These are phyloP conservation scores for Tychaedon coryphoeus DNA, from an alignment of 2,113 vertebrate species.

Conservation along the genomic window DNA sequence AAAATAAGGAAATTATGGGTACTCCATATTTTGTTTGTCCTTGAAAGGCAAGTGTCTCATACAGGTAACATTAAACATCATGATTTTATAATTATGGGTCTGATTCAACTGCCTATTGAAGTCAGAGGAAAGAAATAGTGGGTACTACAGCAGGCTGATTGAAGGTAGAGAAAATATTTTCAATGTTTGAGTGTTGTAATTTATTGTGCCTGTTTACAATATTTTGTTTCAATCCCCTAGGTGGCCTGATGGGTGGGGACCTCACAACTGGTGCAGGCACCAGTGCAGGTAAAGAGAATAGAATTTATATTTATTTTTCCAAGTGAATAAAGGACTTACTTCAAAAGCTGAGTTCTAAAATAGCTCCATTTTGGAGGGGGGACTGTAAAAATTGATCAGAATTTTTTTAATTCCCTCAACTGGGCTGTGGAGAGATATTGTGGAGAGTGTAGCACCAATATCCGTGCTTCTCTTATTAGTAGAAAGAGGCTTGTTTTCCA, in stretches of 20 bases:
- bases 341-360: constrained; percentile 6
- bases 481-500: neutral
- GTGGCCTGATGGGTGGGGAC: constrained; percentile 99
- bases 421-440: neutral
- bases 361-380: neutral
- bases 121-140: neutral
- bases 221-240: constrained; percentile 73
- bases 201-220: constrained; percentile 19
- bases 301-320: neutral
- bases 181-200: constrained; percentile 11
- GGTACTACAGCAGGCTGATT: neutral
- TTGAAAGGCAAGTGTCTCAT: constrained; percentile 16
- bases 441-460: neutral
- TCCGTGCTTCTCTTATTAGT: neutral
- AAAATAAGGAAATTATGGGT: neutral
- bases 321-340: constrained; percentile 10
- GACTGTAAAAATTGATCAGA: neutral
- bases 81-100: neutral
- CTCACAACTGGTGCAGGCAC: constrained; percentile 98
- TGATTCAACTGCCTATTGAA: neutral
- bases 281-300: constrained; percentile 91
- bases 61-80: neutral
- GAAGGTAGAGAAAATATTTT: constrained; percentile 4
- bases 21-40: neutral
- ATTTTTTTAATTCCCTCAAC: neutral